A percentile compares a stretch with the other conserved stretches of the same genome.
Conservation (phyloP, 2,113 vertebrate species). For the Manacus vitellinus region DNA sequence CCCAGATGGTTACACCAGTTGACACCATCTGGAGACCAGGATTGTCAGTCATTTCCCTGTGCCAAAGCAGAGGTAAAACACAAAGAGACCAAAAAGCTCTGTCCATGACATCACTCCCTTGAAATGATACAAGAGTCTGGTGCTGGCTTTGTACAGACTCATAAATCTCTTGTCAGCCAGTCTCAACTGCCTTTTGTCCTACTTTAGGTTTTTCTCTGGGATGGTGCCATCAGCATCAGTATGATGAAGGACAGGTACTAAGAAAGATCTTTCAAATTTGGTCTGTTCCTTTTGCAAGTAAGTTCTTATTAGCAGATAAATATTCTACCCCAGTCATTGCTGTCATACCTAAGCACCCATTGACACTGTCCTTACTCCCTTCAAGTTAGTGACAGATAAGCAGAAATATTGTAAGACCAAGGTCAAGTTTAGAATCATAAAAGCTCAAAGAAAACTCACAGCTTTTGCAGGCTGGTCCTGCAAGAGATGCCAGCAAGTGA, state of each 20-base stretch:
- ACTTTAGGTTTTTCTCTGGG: background rate
- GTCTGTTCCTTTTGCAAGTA: background rate
- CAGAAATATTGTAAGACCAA: background rate
- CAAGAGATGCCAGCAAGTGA: background rate
- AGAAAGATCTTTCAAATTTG: background rate
- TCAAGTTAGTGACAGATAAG: conserved; percentile 13
- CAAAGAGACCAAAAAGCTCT: background rate
- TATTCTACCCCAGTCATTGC: background rate
- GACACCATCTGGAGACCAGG: background rate
- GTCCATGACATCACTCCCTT: background rate
- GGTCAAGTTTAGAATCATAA: background rate
- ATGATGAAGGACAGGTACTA: background rate
- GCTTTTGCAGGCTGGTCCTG: background rate
- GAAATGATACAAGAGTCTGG: background rate
- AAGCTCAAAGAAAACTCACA: background rate
- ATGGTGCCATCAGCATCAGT: background rate
- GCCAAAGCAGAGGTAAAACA: background rate
- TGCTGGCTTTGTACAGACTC: background rate
- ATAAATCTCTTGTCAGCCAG: background rate
- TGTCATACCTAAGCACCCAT: conserved; percentile 21
- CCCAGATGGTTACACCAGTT: background rate
- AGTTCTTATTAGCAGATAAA: background rate
- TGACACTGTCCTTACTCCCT: background rate
- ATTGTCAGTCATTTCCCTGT: background rate
- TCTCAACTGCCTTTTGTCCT: background rate